A percentile compares a stretch with the other conserved stretches of the same genome.
Conservation (phyloP, 2,113 vertebrate species). For the Pomatorhinus ruficollis region DNA sequence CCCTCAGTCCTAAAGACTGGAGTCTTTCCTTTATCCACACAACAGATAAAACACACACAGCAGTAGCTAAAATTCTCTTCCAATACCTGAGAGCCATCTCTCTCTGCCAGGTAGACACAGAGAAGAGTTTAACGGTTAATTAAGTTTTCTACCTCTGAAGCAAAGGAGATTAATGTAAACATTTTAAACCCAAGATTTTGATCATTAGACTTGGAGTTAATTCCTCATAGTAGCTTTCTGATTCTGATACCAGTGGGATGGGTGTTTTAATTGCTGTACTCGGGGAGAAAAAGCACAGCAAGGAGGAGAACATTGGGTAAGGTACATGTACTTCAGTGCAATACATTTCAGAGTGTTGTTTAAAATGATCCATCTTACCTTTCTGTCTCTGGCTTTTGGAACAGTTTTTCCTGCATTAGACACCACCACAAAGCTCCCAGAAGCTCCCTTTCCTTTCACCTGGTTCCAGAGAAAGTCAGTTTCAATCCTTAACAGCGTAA, state of each 20-base stretch:
- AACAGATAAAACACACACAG: not conserved
- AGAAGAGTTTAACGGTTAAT: not conserved
- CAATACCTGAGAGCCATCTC: not conserved
- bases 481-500: slow-evolving; percentile 9
- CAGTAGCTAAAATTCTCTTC: not conserved
- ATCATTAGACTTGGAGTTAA: not conserved
- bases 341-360: not conserved
- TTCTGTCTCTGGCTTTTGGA: slow-evolving; percentile 78
- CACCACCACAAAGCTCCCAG: slow-evolving; percentile 91
- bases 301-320: not conserved
- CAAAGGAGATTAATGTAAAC: not conserved
- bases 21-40: not conserved
- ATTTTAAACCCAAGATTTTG: not conserved
- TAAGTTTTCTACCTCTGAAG: slow-evolving; percentile 17
- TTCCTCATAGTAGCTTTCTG: not conserved
- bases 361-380: slow-evolving; percentile 73
- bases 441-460: slow-evolving; percentile 96
- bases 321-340: not conserved
- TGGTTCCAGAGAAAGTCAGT: slow-evolving; percentile 10
- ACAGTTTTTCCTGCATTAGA: slow-evolving; percentile 82
- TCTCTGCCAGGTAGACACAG: not conserved
- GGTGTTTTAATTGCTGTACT: not conserved
- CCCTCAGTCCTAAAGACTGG: not conserved
- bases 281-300: not conserved
- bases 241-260: not conserved